These are phyloP conservation scores for Drosophila subpulchrella DNA, from an alignment of 1,140 invertebrate genomes.

Conservation along the genomic window DNA sequence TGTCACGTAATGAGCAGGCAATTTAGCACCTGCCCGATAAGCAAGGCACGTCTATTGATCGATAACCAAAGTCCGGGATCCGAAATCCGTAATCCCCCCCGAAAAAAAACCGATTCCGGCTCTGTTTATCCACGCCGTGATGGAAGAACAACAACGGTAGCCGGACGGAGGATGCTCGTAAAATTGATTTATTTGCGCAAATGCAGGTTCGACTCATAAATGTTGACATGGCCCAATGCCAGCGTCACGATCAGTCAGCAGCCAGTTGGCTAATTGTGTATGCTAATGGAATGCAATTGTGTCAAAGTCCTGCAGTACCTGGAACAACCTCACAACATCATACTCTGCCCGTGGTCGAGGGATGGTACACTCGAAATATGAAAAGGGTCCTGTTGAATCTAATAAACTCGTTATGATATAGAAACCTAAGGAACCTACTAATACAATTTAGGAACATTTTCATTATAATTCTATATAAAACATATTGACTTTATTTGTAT, in stretches of 20 bases:
- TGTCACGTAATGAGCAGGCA: conserved; percentile 75
- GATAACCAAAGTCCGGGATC: conserved; percentile 24
- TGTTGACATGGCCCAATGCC: conserved; percentile 55
- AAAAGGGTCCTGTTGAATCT: too few species aligned
- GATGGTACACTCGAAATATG: conserved; percentile 4
- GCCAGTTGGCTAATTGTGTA: conserved; percentile 73
- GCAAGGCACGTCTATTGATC: conserved; percentile 55
- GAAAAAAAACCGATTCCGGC: conserved; percentile 1
- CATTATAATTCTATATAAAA: too few species aligned
- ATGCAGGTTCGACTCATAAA: conserved; percentile 56
- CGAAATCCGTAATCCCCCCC: background rate
- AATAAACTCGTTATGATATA: too few species aligned
- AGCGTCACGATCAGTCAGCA: conserved; percentile 65
- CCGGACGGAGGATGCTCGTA: conserved; percentile 36
- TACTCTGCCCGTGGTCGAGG: conserved; percentile 33
- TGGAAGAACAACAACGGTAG: conserved; percentile 70
- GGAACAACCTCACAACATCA: conserved; percentile 44
- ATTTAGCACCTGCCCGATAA: conserved; percentile 70
- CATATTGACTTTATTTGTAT: too few species aligned
- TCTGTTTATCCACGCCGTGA: conserved; percentile 54
- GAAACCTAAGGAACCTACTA: background rate
- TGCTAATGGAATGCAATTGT: conserved; percentile 82
- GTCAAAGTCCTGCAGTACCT: conserved; percentile 76
- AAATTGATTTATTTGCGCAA: conserved; percentile 66
- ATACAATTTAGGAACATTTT: too few species aligned